A percentile compares a stretch with the other conserved stretches of the same genome.
Conservation (phyloP, 2,888 invertebrate species). For the Epiblema foenella region DNA sequence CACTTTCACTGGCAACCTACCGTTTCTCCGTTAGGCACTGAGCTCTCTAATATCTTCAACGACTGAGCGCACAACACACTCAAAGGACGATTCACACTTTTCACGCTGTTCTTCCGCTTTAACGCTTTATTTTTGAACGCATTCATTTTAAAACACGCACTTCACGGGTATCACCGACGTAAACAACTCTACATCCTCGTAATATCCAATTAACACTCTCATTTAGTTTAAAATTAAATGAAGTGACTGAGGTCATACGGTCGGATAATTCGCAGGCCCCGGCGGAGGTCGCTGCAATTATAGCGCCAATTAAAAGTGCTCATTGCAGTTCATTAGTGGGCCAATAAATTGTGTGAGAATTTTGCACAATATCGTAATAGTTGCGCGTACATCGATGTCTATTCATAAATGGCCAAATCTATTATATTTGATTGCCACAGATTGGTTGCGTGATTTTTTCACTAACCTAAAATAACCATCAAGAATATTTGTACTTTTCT, state of each 20-base stretch:
- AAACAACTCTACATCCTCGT: conserved; percentile 22
- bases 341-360: conserved; percentile 46
- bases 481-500: no score
- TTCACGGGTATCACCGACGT: conserved; percentile 17
- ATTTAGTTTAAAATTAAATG: conserved; percentile 27
- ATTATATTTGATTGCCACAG: not conserved
- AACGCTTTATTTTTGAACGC: conserved; percentile 7
- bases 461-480: no score
- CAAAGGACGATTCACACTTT: conserved; percentile 22
- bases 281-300: conserved; percentile 59
- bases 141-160: conserved; percentile 31
- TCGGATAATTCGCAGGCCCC: conserved; percentile 38
- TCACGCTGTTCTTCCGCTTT: conserved; percentile 35
- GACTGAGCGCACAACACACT: conserved; percentile 37
- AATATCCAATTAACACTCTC: conserved; percentile 21
- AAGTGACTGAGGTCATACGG: conserved; percentile 32
- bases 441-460: not conserved
- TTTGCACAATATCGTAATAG: not conserved
- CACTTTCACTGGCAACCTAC: conserved; percentile 22
- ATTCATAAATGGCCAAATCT: not conserved
- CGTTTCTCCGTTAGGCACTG: conserved; percentile 28
- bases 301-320: conserved; percentile 52
- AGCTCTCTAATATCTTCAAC: conserved; percentile 35
- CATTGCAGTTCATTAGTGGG: conserved; percentile 51
- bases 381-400: not conserved